Evolutionary conservation across 2,888 invertebrate species (phyloP), one percentile per base, ranked within the genome.

Genomic region (Bembecia ichneumoniformis): DNA sequence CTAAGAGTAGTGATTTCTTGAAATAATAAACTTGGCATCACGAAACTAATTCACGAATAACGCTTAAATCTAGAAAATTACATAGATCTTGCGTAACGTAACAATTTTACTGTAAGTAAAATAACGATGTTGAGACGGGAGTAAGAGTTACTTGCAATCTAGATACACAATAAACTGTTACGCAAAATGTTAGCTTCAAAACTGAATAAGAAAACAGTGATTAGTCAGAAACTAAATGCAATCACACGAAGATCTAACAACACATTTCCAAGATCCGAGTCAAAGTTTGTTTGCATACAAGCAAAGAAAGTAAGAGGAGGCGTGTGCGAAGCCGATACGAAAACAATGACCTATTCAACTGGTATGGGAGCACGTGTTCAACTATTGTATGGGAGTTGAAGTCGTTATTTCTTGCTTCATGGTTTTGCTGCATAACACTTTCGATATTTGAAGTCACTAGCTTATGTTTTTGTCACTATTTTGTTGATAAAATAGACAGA

Each of bases 251-350:
- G 44, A 44, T 44, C 44, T 44, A 14, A 40, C 4, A 10, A 44
- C 28, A 28, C 5, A 28, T 28, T 28, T 28, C 28, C 28, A 16
- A 17, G 13, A 17, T 10, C 11, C 16, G 15, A 44, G 15, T 11
- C 13, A 15, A 11, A 44, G 17, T 59, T 58, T 52, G 53, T 58
- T 58, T 47, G 51, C 40, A 40, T 40, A 40, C 14, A 13, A 11
- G 51, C 49, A 58, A 68, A 60, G 73, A 78, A 77, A 77, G 77
- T 71, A 71, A 71, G 61, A 67, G 66, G 57, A 34, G 14, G 44
- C 68, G 71, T 74, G 76, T 62, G 74, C 14, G 74, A 71, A 63
- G 52, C 55, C 58, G 47, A 58, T 52, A 58, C 49, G 55, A 50
- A 60, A 66, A 74, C 74, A 74, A 74, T 69, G 66, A 62, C 63